These are phyloP conservation scores for Palythoa grandis DNA, from an alignment of 92 coral and sea anemone species.

Conservation along the genomic window DNA sequence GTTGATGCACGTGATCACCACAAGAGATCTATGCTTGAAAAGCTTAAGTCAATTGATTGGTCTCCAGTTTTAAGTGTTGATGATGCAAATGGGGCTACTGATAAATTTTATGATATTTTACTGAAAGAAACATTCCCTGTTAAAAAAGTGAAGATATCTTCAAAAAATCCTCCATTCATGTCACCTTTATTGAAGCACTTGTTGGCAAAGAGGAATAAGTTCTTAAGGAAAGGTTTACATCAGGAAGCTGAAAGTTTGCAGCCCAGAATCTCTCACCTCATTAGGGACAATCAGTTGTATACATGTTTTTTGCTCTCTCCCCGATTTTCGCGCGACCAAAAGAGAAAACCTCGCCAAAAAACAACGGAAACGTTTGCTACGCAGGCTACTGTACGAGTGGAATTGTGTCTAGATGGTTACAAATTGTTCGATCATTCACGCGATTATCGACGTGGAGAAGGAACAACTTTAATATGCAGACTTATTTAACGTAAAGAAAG, in stretches of 20 bases:
- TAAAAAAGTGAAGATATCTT: slow-evolving; percentile 43
- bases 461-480: too few relatives aligned
- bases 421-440: too few relatives aligned
- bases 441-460: too few relatives aligned
- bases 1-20: background rate
- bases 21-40: background rate
- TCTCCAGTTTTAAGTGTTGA: background rate
- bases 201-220: slow-evolving; percentile 36
- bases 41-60: background rate
- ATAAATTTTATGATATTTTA: slow-evolving; percentile 1
- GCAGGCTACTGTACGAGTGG: too few relatives aligned
- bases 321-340: too few relatives aligned
- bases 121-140: slow-evolving; percentile 44
- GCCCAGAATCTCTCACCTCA: slow-evolving; percentile 52
- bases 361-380: too few relatives aligned
- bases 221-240: slow-evolving; percentile 49
- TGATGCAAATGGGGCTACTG: background rate
- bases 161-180: slow-evolving; percentile 51
- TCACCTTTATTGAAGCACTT: slow-evolving; percentile 49
- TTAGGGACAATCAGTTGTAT: slow-evolving; percentile 11
- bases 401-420: too few relatives aligned
- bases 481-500: too few relatives aligned
- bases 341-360: too few relatives aligned
- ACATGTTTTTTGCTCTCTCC: too few relatives aligned
- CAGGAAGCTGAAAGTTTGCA: slow-evolving; percentile 28